phyloP scores from a whole-genome alignment of 2,113 vertebrate species.

The Orycteropus afer region DNA sequence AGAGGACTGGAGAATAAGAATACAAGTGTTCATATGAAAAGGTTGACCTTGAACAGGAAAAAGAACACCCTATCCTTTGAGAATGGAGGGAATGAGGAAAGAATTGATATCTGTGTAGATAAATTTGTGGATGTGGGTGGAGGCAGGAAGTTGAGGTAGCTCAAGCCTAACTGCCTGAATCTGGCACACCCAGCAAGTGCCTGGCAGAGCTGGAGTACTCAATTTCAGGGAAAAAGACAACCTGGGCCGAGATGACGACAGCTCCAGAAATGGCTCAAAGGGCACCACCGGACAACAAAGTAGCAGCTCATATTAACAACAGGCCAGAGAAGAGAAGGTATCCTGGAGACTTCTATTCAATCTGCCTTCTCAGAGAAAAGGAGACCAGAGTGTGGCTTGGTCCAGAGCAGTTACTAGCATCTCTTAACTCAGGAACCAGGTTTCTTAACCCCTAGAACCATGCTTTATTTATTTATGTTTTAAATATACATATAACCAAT shows the following conservation, averaged over 20 bases:
- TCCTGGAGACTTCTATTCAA: background rate
- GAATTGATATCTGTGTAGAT: background rate
- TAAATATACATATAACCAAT: background rate
- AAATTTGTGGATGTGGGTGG: rapidly evolving
- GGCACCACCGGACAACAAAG: background rate
- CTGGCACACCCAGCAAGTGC: background rate
- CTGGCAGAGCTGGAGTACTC: background rate
- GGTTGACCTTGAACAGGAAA: constrained; percentile 18
- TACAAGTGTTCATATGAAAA: background rate
- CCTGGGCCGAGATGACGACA: background rate
- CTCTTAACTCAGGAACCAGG: background rate
- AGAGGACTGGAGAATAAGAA: background rate
- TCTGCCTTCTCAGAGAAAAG: background rate
- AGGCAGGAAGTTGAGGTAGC: background rate
- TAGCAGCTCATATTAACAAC: background rate
- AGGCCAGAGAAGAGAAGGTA: background rate
- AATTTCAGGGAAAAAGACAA: background rate
- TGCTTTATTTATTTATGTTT: background rate
- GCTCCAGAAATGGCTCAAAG: background rate
- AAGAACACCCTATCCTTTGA: background rate
- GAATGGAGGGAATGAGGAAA: constrained; percentile 33
- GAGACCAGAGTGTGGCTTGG: background rate
- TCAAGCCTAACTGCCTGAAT: background rate
- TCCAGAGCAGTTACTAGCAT: no score
- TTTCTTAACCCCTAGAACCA: background rate